Evolutionary conservation across 1,140 invertebrate genomes (phyloP), one percentile per base, ranked within the genome.

Genomic region (Trichonephila inaurata): DNA sequence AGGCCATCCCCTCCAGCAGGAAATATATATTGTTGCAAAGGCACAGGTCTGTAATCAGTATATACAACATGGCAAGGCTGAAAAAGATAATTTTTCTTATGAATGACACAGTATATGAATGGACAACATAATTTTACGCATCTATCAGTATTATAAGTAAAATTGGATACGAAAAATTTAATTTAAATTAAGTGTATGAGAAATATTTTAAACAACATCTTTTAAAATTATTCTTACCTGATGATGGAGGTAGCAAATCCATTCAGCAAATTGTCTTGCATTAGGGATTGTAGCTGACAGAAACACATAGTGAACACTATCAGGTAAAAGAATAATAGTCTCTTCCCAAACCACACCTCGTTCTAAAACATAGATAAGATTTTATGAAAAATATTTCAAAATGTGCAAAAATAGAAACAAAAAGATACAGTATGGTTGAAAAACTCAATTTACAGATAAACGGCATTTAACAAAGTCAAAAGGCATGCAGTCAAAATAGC

Each of bases 281-380:
- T 99, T 99, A 10, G 99, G 99, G 95, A 99, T 99, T 0, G 99
- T 99, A 40, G 99, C 99, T 51, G 99, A 99, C 0, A 99, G 96
- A 96, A 99, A 99, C 8, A 99, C 99, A 96, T 99, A 99, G 95
- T 99, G 98, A 0, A 99, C 99, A 96, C 99, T 99, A 95, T 99
- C 98, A 1, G 99, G 99, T 44, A 99, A 96, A 24, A 99, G 96
- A 95, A 99, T 99, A 24, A 99, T 97, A 0, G 99, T 99, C 96
- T 99, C 99, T 97, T 99, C 99, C 99, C 99, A 99, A 6, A 99
- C 99, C 33, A 99, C 99, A 82, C 99, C 99, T 96, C 99, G 97
- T 96, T 99, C 99, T 93, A 96, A 40, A 85, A 77, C 44, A 21
- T 89, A 51, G 0, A 51, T 0, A 12, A 51, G 7, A 51, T 51